Evolutionary conservation across 2,113 vertebrate species (phyloP).

Genomic region (Bettongia penicillata): DNA sequence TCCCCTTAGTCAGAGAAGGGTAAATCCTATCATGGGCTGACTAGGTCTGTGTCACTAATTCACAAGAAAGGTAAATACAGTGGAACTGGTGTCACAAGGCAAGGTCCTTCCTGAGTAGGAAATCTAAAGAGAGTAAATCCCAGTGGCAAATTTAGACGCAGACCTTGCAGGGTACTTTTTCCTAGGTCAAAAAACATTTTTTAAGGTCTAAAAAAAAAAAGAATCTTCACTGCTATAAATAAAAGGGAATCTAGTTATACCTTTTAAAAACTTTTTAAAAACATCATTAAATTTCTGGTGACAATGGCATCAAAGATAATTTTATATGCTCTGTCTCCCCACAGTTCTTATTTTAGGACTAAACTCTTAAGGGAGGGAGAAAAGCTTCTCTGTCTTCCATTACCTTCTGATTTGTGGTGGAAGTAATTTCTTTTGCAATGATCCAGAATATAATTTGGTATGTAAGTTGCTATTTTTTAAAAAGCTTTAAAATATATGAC

Average conservation of each 20-base stretch:
- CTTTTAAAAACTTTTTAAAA: background rate
- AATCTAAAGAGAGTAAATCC: conserved; percentile 58
- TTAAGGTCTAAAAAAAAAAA: background rate
- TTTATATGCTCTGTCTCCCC: conserved; percentile 21
- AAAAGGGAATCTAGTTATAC: background rate
- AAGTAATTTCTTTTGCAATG: background rate
- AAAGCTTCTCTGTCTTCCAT: background rate
- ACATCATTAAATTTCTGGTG: background rate
- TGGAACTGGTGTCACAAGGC: conserved; percentile 60
- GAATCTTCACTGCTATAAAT: background rate
- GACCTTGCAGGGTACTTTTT: background rate
- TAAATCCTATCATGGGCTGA: conserved; percentile 6
- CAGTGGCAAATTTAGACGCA: conserved; percentile 59
- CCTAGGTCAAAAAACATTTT: background rate
- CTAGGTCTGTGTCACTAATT: conserved; percentile 45
- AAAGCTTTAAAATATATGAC: conserved; percentile 25
- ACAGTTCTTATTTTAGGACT: background rate
- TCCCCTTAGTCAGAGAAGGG: conserved; percentile 38
- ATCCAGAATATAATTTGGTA: background rate
- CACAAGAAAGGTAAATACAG: conserved; percentile 72
- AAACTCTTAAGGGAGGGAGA: conserved; percentile 5
- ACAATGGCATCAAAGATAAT: background rate
- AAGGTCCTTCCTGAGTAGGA: conserved; percentile 29
- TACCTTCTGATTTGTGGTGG: conserved; percentile 15
- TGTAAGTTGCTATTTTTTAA: background rate